A percentile compares a stretch with the other conserved stretches of the same genome.
Conservation (phyloP, 2,888 invertebrate species). For the Apotomis turbidana region DNA sequence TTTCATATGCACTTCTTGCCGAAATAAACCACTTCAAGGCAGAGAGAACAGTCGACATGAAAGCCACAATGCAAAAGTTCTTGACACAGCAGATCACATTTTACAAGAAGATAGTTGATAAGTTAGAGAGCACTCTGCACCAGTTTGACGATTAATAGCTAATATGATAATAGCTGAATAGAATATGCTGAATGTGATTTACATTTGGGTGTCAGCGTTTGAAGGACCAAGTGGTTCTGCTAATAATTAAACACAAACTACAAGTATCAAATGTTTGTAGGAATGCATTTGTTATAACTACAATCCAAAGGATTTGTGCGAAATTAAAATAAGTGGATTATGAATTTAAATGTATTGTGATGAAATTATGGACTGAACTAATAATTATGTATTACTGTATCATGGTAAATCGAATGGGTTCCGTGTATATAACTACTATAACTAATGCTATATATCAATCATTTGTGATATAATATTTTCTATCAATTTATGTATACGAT, state of each 20-base stretch:
- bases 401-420: conserved; percentile 19
- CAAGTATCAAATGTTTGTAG: conserved; percentile 37
- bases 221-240: conserved; percentile 5
- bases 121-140: conserved; percentile 85
- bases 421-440: conserved; percentile 17
- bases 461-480: conserved; percentile 60
- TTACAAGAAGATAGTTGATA: conserved; percentile 92
- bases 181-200: conserved; percentile 41
- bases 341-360: conserved; percentile 69
- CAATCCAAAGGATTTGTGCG: conserved; percentile 66
- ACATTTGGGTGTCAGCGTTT: conserved; percentile 11
- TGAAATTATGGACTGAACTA: conserved; percentile 72
- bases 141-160: conserved; percentile 73
- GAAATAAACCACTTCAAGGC: conserved; percentile 97
- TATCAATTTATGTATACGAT: conserved; percentile 60
- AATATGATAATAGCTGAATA: background rate
- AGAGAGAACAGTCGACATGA: conserved; percentile 93
- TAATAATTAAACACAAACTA: conserved; percentile 15
- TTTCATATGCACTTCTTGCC: conserved; percentile 96
- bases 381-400: conserved; percentile 48
- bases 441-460: conserved; percentile 55
- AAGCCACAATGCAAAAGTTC: conserved; percentile 92
- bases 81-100: conserved; percentile 95
- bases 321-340: conserved; percentile 52
- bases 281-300: conserved; percentile 38